Evolutionary conservation across 2,113 vertebrate species (phyloP), one percentile per base, ranked within the genome.

Genomic region (Mobula birostris): DNA sequence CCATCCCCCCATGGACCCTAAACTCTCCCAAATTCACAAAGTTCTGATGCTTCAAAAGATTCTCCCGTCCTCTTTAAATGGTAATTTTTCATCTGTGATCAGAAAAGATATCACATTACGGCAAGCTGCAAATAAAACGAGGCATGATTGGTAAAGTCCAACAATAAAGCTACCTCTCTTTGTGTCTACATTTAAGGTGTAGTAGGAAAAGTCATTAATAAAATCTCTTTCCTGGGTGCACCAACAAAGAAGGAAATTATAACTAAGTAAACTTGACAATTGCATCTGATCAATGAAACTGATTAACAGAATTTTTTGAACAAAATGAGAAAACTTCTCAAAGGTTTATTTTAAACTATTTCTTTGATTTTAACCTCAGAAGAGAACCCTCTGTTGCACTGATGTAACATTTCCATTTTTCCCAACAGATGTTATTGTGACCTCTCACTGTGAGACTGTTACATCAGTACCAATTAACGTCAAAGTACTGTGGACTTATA

Each of bases 341-440:
- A 58, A 85, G 8, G 9, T 3, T 85, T 85, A 27, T 48, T 61
- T 85, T 27, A 85, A 27, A 24, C 48, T 24, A 19, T 7, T 61
- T 56, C 48, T 27, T 29, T 85, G 82, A 9, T 61, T 85, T 85
- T 85, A 85, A 61, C 82, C 24, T 85, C n/a, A 85, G 82, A 58
- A 58, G 48, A 58, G 24, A 24, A 12, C 82, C 56, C 24, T 61
- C 56, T 85, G 11, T 85, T 58, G 82, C 4, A 61, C 82, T 27
- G 56, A 85, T 85, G 82, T 85, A 48, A 85, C 82, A 29, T 61
- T 85, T 85, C 82, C 48, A 85, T 85, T 85, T 27, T 85, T 58
- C 56, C 24, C 8, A 85, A 56, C 82, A 61, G 48, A 85, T 85
- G 21, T 85, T 85, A 48, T 15, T 36, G 77, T 79, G 77, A 79